phyloP scores from a whole-genome alignment of 2,113 vertebrate genomes.

The Oriolus oriolus region DNA sequence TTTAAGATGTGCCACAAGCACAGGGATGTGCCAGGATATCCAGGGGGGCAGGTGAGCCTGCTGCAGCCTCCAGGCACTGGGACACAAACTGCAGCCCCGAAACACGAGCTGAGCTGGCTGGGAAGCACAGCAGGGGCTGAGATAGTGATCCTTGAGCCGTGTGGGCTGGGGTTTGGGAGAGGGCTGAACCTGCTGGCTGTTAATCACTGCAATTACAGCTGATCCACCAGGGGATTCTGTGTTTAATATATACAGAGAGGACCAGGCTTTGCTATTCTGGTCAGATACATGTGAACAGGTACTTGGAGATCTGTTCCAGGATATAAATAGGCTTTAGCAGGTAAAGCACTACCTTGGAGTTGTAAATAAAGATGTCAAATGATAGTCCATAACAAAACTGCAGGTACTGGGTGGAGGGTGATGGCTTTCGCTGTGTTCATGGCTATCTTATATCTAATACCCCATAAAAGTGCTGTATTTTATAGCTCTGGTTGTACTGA shows the following conservation, averaged over 20 bases:
- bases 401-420: not conserved
- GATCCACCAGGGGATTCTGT: not conserved
- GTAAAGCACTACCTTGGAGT: not conserved
- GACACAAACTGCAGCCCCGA: not conserved
- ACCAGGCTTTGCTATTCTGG: not conserved
- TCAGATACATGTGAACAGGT: not conserved
- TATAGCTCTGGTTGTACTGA: not conserved
- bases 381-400: not conserved
- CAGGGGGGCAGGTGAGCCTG: not conserved
- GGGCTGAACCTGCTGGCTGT: not conserved
- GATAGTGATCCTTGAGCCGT: not conserved
- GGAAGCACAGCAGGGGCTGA: not conserved
- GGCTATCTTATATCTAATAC: not conserved
- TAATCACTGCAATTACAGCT: too few relatives aligned
- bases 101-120: not conserved
- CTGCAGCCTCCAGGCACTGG: not conserved
- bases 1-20: not conserved
- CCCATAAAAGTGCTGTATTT: not conserved
- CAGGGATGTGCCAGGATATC: not conserved
- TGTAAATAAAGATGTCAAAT: not conserved
- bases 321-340: not conserved
- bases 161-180: not conserved
- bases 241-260: not conserved
- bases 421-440: not conserved
- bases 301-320: not conserved